Percentiles rank a stretch among this genome's conserved stretches.
phyloP scores from a whole-genome alignment of 2,113 vertebrate genomes.

The Eulemur macaco region DNA sequence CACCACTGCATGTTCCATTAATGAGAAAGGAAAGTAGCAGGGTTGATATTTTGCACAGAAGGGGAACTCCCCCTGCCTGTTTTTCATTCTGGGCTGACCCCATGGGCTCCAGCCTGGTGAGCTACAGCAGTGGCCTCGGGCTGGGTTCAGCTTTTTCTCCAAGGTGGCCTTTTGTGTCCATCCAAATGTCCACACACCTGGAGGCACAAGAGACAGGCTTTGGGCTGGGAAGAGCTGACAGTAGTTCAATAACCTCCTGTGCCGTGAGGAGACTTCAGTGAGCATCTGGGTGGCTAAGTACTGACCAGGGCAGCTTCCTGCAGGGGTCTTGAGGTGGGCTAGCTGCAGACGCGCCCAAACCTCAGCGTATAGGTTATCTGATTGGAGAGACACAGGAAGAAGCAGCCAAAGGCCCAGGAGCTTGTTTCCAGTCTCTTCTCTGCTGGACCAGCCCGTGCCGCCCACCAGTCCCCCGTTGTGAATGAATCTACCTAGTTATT shows the following conservation, averaged over 20 bases:
- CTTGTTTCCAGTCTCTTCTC: neutral
- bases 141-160: neutral
- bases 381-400: neutral
- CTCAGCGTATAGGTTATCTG: rapidly evolving
- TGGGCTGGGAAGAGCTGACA: neutral
- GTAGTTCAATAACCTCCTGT: neutral
- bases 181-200: too few species aligned
- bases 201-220: too few species aligned
- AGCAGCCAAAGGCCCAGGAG: neutral
- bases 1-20: rapidly evolving
- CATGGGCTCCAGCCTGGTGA: rapidly evolving
- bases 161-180: neutral
- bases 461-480: rapidly evolving
- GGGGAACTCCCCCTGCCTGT: neutral
- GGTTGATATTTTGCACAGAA: rapidly evolving
- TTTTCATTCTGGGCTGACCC: neutral
- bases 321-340: neutral
- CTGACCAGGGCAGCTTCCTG: neutral
- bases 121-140: neutral
- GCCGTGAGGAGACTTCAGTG: rapidly evolving
- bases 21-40: neutral
- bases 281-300: rapidly evolving
- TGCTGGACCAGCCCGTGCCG: neutral
- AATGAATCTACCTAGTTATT: rapidly evolving
- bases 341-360: rapidly evolving